phyloP scores from a whole-genome alignment of 2,888 invertebrate genomes.

The Podabrus alpinus region DNA sequence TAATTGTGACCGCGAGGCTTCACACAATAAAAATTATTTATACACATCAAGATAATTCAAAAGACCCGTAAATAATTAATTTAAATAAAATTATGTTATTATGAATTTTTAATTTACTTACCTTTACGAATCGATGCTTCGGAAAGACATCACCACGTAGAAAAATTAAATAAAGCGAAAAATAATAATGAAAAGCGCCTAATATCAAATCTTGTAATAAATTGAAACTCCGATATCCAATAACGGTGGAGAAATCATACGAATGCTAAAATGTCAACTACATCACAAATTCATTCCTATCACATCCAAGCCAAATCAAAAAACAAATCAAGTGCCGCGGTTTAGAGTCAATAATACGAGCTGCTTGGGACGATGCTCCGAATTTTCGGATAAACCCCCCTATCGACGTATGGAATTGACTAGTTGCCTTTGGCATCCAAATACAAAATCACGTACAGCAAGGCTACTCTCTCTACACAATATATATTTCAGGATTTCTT shows the following conservation, averaged over 20 bases:
- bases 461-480: neutral
- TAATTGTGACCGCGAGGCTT: neutral
- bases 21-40: neutral
- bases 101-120: neutral
- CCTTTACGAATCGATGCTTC: neutral
- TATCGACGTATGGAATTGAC: constrained; percentile 20
- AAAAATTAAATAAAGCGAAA: neutral
- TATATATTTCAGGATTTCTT: neutral
- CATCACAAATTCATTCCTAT: constrained; percentile 24
- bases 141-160: neutral
- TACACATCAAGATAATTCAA: neutral
- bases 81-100: neutral
- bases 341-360: constrained; percentile 28
- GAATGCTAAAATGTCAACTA: constrained; percentile 16
- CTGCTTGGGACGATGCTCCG: constrained; percentile 16
- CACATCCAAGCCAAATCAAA: constrained; percentile 22
- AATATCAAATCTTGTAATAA: neutral
- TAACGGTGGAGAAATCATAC: constrained; percentile 12
- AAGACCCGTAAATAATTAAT: neutral
- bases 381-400: constrained; percentile 20
- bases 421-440: constrained; percentile 20
- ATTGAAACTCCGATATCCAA: constrained; percentile 11
- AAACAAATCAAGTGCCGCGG: constrained; percentile 26
- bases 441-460: constrained; percentile 20
- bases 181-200: neutral